These are phyloP conservation scores for Centrocercus urophasianus DNA, from an alignment of 2,113 vertebrate species.

Conservation along the genomic window DNA sequence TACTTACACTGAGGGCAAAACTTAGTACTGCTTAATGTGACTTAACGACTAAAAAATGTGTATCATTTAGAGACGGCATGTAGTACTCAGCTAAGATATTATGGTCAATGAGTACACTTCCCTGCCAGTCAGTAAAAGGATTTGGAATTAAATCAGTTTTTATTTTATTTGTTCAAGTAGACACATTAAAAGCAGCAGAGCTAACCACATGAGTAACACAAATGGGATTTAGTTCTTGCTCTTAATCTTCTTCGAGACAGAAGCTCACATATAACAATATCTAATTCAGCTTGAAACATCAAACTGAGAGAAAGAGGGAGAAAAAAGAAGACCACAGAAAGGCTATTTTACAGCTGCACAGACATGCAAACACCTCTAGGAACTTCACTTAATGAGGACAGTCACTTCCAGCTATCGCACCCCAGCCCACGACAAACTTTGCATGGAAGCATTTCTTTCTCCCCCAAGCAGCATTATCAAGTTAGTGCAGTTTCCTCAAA, in stretches of 20 bases:
- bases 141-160: conserved; percentile 40
- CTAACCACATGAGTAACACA: background rate
- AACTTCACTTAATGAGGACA: conserved; percentile 55
- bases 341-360: conserved; percentile 6
- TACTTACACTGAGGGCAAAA: conserved; percentile 55
- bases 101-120: conserved; percentile 47
- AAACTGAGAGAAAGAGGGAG: background rate
- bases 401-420: conserved; percentile 29
- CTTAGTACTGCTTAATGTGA: conserved; percentile 46
- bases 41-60: conserved; percentile 61
- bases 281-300: background rate
- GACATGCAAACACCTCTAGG: conserved; percentile 42
- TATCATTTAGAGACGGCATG: conserved; percentile 39
- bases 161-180: conserved; percentile 28
- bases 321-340: background rate
- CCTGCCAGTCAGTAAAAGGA: conserved; percentile 26
- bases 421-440: background rate
- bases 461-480: conserved; percentile 33
- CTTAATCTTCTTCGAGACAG: conserved; percentile 7
- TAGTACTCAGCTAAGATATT: conserved; percentile 18
- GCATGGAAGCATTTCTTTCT: conserved; percentile 35
- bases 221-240: conserved; percentile 20
- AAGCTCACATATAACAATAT: background rate
- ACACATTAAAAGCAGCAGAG: background rate
- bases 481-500: background rate